Percentiles rank a stretch among this genome's conserved stretches.
Conservation (phyloP, 1,140 invertebrate genomes). For the Asbolus verrucosus region DNA sequence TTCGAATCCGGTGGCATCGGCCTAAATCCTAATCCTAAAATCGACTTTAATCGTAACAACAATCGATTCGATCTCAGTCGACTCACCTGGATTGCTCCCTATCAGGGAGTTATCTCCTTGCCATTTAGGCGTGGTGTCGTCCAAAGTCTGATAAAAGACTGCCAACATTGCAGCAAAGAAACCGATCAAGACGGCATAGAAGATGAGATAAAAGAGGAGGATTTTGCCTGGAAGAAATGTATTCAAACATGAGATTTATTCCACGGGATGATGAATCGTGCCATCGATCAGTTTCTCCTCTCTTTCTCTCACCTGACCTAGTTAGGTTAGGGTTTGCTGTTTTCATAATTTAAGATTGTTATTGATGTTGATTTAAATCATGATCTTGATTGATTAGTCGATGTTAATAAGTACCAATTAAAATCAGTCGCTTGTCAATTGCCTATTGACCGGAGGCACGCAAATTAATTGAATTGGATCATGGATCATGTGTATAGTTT, state of each 20-base stretch:
- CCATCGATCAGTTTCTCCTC: too few relatives aligned
- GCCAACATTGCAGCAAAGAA: slow-evolving; percentile 93
- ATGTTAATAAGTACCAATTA: slow-evolving; percentile 2
- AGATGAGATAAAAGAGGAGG: slow-evolving; percentile 92
- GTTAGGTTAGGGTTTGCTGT: too few relatives aligned
- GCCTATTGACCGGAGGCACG: neutral
- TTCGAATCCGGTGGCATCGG: slow-evolving; percentile 86
- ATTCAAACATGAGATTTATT: too few relatives aligned
- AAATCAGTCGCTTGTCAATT: neutral
- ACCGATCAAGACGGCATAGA: slow-evolving; percentile 86
- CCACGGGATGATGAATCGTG: too few relatives aligned
- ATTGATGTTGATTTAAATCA: too few relatives aligned
- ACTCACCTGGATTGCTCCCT: slow-evolving; percentile 54
- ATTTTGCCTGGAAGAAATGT: slow-evolving; percentile 83
- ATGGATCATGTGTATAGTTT: neutral
- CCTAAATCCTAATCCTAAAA: slow-evolving; percentile 88
- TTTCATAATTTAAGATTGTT: too few relatives aligned
- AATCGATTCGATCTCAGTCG: neutral
- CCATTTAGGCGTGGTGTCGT: slow-evolving; percentile 83
- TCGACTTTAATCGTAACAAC: slow-evolving; percentile 26
- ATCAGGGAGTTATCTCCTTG: neutral
- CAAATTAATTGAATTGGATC: neutral
- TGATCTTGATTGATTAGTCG: neutral
- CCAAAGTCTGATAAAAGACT: slow-evolving; percentile 93
- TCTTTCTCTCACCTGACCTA: too few relatives aligned